A percentile compares a stretch with the other conserved stretches of the same genome.
Evolutionary conservation across 1,140 invertebrate genomes (phyloP).

Genomic region (Xylocopa sonorina): DNA sequence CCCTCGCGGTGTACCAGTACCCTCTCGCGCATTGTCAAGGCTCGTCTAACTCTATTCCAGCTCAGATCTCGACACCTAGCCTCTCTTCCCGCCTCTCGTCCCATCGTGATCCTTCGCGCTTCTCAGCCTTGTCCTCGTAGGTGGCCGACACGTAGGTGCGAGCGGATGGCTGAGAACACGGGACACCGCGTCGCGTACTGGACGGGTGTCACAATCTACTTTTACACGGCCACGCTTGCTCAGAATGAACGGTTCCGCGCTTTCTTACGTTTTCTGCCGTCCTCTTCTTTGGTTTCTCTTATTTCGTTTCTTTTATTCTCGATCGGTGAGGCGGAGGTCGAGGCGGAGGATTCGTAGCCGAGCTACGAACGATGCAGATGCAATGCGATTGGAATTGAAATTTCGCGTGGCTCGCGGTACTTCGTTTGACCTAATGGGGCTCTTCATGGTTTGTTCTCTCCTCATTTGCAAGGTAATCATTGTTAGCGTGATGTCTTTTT

Average conservation of each 20-base stretch:
- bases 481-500: constrained; percentile 8
- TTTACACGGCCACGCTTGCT: constrained; percentile 11
- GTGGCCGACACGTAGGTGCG: constrained; percentile 34
- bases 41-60: constrained; percentile 61
- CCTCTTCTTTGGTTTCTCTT: not conserved
- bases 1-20: constrained; percentile 63
- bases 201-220: constrained; percentile 32
- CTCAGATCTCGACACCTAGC: constrained; percentile 35
- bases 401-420: constrained; percentile 9
- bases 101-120: not conserved
- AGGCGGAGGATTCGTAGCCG: not conserved
- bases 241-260: not conserved
- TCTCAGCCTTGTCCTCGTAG: constrained; percentile 43
- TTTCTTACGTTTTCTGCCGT: not conserved
- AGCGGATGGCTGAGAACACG: constrained; percentile 7
- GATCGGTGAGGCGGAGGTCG: too few relatives aligned
- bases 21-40: constrained; percentile 70
- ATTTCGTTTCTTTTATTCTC: too few relatives aligned
- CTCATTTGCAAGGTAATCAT: not conserved
- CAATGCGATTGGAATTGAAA: constrained; percentile 12
- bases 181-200: not conserved
- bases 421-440: not conserved
- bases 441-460: not conserved
- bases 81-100: too few relatives aligned
- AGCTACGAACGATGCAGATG: not conserved